Evolutionary conservation across 2,113 vertebrate genomes (phyloP).

Genomic region (Syrrhaptes paradoxus): DNA sequence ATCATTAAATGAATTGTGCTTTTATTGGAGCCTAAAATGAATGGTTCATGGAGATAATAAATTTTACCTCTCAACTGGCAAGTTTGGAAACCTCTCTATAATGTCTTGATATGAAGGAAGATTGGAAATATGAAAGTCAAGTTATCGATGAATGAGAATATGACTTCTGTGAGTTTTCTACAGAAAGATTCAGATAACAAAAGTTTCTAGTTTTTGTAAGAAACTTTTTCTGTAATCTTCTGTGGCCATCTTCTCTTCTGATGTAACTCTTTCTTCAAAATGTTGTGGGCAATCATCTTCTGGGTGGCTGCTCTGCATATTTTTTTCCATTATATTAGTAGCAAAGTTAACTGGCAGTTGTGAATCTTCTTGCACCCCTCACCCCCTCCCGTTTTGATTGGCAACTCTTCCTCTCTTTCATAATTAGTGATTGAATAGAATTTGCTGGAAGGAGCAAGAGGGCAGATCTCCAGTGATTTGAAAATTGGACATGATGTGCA

Average conservation of each 20-base stretch:
- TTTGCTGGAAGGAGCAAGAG: conserved; percentile 36
- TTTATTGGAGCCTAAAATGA: not conserved
- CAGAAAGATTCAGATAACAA: not conserved
- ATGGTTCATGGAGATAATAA: not conserved
- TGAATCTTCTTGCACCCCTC: not conserved
- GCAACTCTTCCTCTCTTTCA: conserved; percentile 1
- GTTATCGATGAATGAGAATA: not conserved
- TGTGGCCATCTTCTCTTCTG: conserved; percentile 8
- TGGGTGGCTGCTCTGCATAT: conserved; percentile 54
- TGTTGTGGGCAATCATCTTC: conserved; percentile 17
- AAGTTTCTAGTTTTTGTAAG: not conserved
- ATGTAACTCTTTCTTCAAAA: not conserved
- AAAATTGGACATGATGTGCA: conserved; percentile 29
- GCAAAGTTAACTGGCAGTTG: conserved; percentile 52
- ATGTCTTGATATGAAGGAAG: not conserved
- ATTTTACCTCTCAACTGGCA: not conserved
- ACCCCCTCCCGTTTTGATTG: not conserved
- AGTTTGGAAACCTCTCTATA: not conserved
- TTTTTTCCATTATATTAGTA: conserved; percentile 63
- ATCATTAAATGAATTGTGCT: not conserved
- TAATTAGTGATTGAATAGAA: conserved; percentile 54
- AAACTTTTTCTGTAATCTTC: not conserved
- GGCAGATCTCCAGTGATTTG: conserved; percentile 29
- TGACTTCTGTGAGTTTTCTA: not conserved
- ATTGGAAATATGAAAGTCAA: not conserved